Base-by-base conservation (phyloP, 2,888 invertebrate species). In the Lagria hirta region DNA sequence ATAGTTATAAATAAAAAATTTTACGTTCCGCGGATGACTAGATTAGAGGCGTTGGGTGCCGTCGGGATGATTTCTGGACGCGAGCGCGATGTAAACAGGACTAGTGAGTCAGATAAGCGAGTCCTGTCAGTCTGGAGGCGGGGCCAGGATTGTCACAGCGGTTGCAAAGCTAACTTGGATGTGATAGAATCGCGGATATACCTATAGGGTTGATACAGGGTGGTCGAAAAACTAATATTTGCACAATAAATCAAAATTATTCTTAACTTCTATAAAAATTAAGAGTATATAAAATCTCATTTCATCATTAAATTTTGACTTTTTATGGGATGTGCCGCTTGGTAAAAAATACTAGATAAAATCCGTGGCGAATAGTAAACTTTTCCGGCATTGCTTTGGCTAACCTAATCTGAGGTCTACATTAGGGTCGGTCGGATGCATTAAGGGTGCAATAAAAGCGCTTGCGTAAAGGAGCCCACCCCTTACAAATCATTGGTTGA, bases 101-200 rank as follows among this genome's bases (percentile, higher is more conserved):
- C 69, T 71, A 67, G 61, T 65, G 66, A 65, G 62, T 64, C 65
- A 65, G 61, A 66, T 64, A 65, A 68, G 61, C 62, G 66, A 57
- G 59, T 68, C 64, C 65, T 67, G 63, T 61, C 64, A 58, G 59
- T 57, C 52, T 40, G 53, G 55, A 63, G 68, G 68, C 65, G 68
- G 68, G 61, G 65, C 46, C 65, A 61, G 67, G 66, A 69, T 69
- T 69, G 71, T 70, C 70, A 70, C 69, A 68, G 69, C 67, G 69
- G 71, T 70, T 70, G 64, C 60, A 61, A 68, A 67, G 65, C 64
- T 66, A 69, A 69, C 64, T 65, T 65, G 63, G 63, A 63, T 64
- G 64, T 62, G 59, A 64, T 62, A 62, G 54, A 58, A 51, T 55
- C 37, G 47, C 52, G 29, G 37, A 43, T n/a, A n/a, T 60, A 58